Base-by-base conservation (phyloP, 2,113 vertebrate species). In the Larimichthys polyactis region DNA sequence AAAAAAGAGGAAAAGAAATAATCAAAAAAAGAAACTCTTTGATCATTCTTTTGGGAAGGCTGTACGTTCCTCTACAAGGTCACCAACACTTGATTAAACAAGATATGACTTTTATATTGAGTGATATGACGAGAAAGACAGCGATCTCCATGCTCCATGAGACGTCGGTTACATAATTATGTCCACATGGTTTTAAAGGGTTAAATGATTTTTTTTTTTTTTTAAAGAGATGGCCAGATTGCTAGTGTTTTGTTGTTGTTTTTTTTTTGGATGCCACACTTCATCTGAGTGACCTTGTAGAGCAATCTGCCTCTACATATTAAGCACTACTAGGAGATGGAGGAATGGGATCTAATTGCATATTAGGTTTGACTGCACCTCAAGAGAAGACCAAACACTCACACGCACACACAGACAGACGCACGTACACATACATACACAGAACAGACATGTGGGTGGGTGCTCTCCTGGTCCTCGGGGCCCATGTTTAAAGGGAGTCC, bases 301-400 rank as follows among this genome's bases (percentile, higher is more conserved):
- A 93, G 89, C 81, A 86, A 91, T 81, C 68, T 1, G 87, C 89
- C 91, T 92, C 82, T 65, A 86, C 64, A 36, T 84, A 81, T 87
- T 90, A 87, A 92, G 91, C 90, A 90, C 87, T 91, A 92, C 89
- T 78, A 84, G 87, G 91, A 91, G 91, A 93, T 90, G 90, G 90
- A 91, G 91, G 86, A 88, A 92, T 91, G 91, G 93, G 89, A 87
- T 92, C 87, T 92, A 93, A 94, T 95, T 95, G 94, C 94, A 95
- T 95, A 95, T 92, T 93, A 94, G 90, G 92, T 94, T 93, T 95
- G 93, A 95, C 95, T 95, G 95, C 94, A 94, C 94, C 93, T 93
- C 93, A 93, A 93, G 90, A 94, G 91, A 94, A 94, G 92, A 94
- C 91, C 91, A 90, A 83, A 92, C 90, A 87, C 90, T 83, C 90